Base-by-base conservation (phyloP, 2,797 vertebrate genomes). In the Pogonophryne albipinna region DNA sequence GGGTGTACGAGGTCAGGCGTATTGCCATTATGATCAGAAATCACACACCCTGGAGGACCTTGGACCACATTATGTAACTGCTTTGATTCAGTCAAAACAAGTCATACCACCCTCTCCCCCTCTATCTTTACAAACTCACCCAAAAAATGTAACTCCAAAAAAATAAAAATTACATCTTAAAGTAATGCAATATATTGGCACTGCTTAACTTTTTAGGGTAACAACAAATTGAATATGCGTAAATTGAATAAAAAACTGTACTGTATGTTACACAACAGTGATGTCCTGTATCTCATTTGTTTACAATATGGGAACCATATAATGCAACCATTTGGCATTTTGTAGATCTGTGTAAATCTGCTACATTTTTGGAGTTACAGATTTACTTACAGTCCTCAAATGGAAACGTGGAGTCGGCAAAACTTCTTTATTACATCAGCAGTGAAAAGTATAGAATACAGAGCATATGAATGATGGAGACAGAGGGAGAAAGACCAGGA, bases 361-460 rank as follows among this genome's bases (percentile, higher is more conserved):
- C 66, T 58, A 72, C n/a, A 53, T 55, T 73, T 82, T 42, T 23
- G 46, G 66, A 16, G 49, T 27, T 27, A 62, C 51, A 67, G 58
- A 80, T 78, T 73, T 72, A 14, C 69, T 66, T 9, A 9, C 6
- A 75, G 13, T 58, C 34, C 68, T 77, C 14, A 50, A 65, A 74
- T 34, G 17, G 46, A 76, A 71, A 55, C 10, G 3, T 10, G 7
- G 45, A 85, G 65, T 87, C 80, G 84, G 80, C 83, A 53, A 68
- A 79, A 66, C 6, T 17, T 38, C 62, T 57, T 80, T 76, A 83
- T 86, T 71, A 70, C 67, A 81, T 81, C 75, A 83, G 61, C 61
- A 65, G 45, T 51, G 51, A 59, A 65, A 75, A 47, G 51, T 64
- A 65, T 51, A 17, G 41, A 52, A 79, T 52, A 41, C 7, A 41